Evolutionary conservation across 37 sponge, comb jelly and placozoan genomes (phyloP).

Genomic region (Ianthella basta): DNA sequence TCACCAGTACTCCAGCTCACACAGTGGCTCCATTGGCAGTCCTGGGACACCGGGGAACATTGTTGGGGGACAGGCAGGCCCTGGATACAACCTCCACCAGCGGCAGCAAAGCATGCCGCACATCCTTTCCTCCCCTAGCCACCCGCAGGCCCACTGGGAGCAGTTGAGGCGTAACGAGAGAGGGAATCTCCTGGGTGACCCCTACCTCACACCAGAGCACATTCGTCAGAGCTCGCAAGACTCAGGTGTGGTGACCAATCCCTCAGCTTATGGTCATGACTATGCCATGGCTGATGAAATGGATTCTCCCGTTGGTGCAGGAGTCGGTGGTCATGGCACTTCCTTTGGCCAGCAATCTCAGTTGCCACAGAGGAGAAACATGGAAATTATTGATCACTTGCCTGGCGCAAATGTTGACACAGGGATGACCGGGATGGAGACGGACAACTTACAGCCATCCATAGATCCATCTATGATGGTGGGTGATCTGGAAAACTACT

Average conservation of each 20-base stretch:
- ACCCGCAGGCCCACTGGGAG: no score
- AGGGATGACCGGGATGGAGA: neutral
- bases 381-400: neutral
- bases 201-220: neutral
- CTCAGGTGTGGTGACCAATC: slow-evolving; percentile 23
- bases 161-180: no score
- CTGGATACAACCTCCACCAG: neutral
- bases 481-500: neutral
- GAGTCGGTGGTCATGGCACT: neutral
- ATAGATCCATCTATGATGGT: neutral
- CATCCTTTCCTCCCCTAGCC: no score
- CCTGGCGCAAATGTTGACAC: slow-evolving; percentile 28
- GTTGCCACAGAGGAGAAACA: neutral
- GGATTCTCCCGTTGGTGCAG: slow-evolving; percentile 6
- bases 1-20: no score
- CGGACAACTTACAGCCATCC: neutral
- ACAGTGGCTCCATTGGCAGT: no score
- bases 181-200: neutral
- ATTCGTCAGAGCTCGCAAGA: slow-evolving; percentile 4
- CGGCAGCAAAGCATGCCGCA: neutral
- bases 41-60: no score
- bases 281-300: slow-evolving; percentile 12
- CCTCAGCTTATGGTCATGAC: slow-evolving; percentile 2
- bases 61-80: neutral
- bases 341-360: neutral